phyloP scores from a whole-genome alignment of 2,888 invertebrate genomes.

The Tetranychus truncatus region DNA sequence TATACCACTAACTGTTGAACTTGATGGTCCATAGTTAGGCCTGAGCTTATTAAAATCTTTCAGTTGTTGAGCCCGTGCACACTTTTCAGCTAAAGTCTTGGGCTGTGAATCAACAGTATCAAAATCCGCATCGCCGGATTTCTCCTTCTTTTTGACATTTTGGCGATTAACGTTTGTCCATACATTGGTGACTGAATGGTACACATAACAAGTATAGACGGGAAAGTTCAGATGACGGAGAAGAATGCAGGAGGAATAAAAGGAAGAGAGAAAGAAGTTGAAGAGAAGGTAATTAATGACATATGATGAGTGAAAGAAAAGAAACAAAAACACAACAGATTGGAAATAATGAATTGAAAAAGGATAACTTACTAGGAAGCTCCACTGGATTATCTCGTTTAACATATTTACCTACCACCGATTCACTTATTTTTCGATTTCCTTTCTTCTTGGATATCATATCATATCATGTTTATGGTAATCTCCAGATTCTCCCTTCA shows the following conservation, averaged over 20 bases:
- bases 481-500: background rate
- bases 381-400: constrained; percentile 29
- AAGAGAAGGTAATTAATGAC: background rate
- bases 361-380: constrained; percentile 25
- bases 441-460: constrained; percentile 26
- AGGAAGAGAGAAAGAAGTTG: background rate
- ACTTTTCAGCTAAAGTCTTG: constrained; percentile 27
- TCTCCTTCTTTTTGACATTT: constrained; percentile 18
- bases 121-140: background rate
- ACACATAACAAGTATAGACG: background rate
- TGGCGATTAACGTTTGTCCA: constrained; percentile 25
- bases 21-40: background rate
- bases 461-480: background rate
- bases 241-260: constrained; percentile 3
- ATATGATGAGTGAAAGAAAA: background rate
- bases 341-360: background rate
- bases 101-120: constrained; percentile 17
- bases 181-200: constrained; percentile 25
- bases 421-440: constrained; percentile 26
- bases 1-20: background rate
- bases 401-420: constrained; percentile 29
- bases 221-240: background rate
- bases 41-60: constrained; percentile 9
- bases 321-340: background rate
- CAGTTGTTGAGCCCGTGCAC: constrained; percentile 25